phyloP scores from a whole-genome alignment of 1,140 invertebrate species.

The Lordiphosa collinella region DNA sequence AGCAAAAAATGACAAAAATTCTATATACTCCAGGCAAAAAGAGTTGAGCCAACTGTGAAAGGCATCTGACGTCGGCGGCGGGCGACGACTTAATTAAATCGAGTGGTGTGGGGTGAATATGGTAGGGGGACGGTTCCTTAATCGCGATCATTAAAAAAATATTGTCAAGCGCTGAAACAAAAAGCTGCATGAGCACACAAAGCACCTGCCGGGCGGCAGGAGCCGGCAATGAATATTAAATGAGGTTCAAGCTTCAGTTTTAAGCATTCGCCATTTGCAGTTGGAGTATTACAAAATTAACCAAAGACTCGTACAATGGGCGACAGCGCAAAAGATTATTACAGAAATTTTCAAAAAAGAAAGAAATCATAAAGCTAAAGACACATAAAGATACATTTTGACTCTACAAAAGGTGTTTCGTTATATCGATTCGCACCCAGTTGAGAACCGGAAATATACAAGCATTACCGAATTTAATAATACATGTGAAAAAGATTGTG shows the following conservation, averaged over 20 bases:
- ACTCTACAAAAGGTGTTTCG: too few species aligned
- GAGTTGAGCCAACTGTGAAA: conserved; percentile 17
- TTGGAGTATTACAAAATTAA: conserved; percentile 48
- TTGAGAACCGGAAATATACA: too few species aligned
- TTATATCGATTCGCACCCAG: too few species aligned
- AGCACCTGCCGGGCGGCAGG: conserved; percentile 51
- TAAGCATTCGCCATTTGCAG: conserved; percentile 28
- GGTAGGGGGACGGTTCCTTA: conserved; percentile 32
- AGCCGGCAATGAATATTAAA: conserved; percentile 58
- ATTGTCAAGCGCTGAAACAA: conserved; percentile 67
- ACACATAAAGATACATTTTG: too few species aligned
- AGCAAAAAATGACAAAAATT: conserved; percentile 56
- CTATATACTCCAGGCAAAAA: conserved; percentile 15
- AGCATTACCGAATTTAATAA: too few species aligned
- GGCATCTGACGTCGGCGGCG: conserved; percentile 13
- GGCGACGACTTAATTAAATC: conserved; percentile 73
- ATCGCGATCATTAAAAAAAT: conserved; percentile 71
- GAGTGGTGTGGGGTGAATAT: conserved; percentile 8
- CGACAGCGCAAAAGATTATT: not conserved
- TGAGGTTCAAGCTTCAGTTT: conserved; percentile 50
- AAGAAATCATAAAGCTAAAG: too few species aligned
- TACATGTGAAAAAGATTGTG: too few species aligned
- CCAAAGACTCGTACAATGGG: conserved; percentile 10
- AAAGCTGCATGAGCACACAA: conserved; percentile 37
- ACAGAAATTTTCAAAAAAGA: too few species aligned